Conservation (phyloP, 2,888 invertebrate species). For the Congeria kusceri region DNA sequence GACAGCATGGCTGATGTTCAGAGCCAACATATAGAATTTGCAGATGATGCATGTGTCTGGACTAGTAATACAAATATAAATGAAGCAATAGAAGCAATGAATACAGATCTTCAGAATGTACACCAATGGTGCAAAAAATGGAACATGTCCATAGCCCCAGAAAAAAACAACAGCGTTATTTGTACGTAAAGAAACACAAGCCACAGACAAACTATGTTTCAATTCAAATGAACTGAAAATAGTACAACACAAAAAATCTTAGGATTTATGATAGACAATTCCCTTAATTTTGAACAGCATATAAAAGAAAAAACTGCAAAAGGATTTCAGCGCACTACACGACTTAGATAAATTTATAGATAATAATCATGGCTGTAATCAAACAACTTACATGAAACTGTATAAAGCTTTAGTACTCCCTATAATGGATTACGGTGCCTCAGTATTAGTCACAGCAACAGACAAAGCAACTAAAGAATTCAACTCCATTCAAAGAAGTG, state of each 20-base stretch:
- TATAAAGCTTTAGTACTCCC: constrained; percentile 20
- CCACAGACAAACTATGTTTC: no score
- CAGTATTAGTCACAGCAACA: background rate
- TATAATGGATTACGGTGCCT: constrained; percentile 21
- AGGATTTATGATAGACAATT: background rate
- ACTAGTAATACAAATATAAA: no score
- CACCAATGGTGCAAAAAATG: constrained; percentile 27
- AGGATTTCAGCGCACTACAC: background rate
- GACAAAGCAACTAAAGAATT: constrained; percentile 1
- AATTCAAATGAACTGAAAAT: background rate
- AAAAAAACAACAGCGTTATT: background rate
- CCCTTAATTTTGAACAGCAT: background rate
- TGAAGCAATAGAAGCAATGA: background rate
- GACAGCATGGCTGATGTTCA: no score
- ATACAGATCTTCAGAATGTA: background rate
- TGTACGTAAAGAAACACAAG: no score
- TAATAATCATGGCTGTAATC: constrained; percentile 15
- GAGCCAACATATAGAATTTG: no score
- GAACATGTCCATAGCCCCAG: constrained; percentile 21
- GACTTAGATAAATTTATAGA: background rate
- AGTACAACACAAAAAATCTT: background rate
- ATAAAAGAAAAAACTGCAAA: background rate
- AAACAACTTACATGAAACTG: constrained; percentile 25
- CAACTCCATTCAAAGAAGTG: constrained; percentile 10
- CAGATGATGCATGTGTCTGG: no score